Base-by-base conservation (phyloP, 2,888 invertebrate species). In the Caenorhabditis plicata region DNA sequence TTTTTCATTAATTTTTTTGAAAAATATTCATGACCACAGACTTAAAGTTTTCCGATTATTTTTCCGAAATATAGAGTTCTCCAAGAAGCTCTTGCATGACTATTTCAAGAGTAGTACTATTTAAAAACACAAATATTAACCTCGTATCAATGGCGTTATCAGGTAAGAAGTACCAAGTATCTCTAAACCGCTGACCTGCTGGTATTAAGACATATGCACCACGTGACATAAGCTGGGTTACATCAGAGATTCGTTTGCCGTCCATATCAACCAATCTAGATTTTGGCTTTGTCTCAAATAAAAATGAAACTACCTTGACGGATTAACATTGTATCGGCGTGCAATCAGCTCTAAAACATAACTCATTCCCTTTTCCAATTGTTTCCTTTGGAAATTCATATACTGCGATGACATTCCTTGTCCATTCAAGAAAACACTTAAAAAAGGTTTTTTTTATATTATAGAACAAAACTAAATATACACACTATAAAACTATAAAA, bases 131-230 rank as follows among this genome's bases (percentile, higher is more conserved):
- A n/a, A 26, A 8, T 7, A 27, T 36, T 31, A 5, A 73, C 72
- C 73, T 73, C 2, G 76, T 76, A 50, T 76, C 76, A 46, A 76
- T 76, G 1, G 76, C 76, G 52, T 75, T 74, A 43, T 75, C 74
- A 13, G 76, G 76, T 4, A 76, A 52, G 35, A 74, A 76, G 32
- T 76, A 76, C 76, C 76, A 76, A 29, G 74, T 75, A 31, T 76
- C 72, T 35, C 76, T 38, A 51, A 75, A 76, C 8, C 60, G 54
- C 40, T 76, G 76, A 9, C 76, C 76, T 19, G 64, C 69, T 0
- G 76, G 74, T 32, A 76, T 63, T 4, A 76, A 57, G 8, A 76
- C 73, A 49, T 76, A 76, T 7, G 74, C 68, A 9, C 74, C 76
- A 32, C 76, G 44, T 1, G 76, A 73, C 75, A 76, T 75, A 13